These are phyloP conservation scores for Nebria brevicollis DNA, from an alignment of 2,888 invertebrate genomes.

Conservation along the genomic window DNA sequence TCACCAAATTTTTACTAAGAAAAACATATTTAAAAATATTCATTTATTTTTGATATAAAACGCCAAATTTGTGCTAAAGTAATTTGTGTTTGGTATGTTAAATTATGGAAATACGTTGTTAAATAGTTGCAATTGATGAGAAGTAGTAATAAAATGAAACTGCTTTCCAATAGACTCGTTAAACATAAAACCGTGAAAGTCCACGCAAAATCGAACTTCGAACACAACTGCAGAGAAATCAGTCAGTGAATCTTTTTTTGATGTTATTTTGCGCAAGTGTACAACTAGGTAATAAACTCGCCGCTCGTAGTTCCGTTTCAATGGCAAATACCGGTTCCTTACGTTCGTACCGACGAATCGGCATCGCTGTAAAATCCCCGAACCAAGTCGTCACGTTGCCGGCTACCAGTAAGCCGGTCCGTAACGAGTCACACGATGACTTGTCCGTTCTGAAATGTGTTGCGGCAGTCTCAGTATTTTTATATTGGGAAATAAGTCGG, in stretches of 20 bases:
- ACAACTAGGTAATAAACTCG: background rate
- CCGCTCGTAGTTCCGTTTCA: background rate
- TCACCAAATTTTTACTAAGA: too few species aligned
- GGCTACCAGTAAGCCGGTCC: background rate
- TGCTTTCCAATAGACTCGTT: background rate
- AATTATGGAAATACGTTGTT: too few species aligned
- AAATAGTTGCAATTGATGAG: too few species aligned
- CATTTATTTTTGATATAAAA: too few species aligned
- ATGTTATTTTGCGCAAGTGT: background rate
- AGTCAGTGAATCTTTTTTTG: background rate
- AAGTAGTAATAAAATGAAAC: background rate
- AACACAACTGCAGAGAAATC: background rate
- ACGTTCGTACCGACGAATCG: background rate
- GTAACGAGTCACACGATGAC: background rate
- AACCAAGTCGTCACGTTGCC: background rate
- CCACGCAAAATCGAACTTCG: background rate
- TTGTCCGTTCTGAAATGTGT: background rate
- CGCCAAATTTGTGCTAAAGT: too few species aligned
- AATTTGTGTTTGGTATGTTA: too few species aligned
- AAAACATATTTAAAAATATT: too few species aligned
- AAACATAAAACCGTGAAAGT: background rate
- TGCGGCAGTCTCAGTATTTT: background rate
- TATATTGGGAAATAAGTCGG: background rate
- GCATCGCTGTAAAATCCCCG: background rate
- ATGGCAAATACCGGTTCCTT: background rate